Conservation (phyloP, 1,140 invertebrate genomes). For the Pseudomyrmex pallidus region DNA sequence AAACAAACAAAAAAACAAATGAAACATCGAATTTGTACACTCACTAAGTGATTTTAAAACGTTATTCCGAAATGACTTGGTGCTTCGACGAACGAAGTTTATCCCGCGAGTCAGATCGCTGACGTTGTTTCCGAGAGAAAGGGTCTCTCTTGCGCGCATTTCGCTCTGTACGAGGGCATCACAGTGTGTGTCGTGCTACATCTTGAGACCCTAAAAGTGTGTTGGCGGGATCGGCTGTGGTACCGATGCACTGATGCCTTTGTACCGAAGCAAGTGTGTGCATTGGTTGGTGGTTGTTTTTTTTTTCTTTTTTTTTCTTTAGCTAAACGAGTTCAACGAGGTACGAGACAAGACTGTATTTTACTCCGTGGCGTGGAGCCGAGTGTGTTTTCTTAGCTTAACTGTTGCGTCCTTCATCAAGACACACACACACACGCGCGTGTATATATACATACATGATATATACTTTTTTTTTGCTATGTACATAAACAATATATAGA, state of each 20-base stretch:
- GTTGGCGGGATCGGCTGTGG: slow-evolving; percentile 33
- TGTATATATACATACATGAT: slow-evolving; percentile 64
- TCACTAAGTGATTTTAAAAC: no score
- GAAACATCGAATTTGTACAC: slow-evolving; percentile 44
- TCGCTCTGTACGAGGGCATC: slow-evolving; percentile 31
- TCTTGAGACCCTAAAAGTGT: slow-evolving; percentile 34
- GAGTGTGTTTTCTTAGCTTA: slow-evolving; percentile 68
- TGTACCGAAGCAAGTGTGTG: slow-evolving; percentile 24
- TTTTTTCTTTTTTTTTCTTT: neutral
- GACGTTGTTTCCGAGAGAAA: neutral
- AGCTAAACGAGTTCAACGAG: slow-evolving; percentile 45
- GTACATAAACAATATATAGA: slow-evolving; percentile 71
- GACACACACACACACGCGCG: slow-evolving; percentile 49
- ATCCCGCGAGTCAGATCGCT: slow-evolving; percentile 5
- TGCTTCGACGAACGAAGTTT: no score
- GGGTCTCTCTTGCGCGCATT: slow-evolving; percentile 15
- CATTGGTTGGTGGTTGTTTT: slow-evolving; percentile 30
- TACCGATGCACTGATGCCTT: slow-evolving; percentile 31
- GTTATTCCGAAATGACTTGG: no score
- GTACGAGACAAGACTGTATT: slow-evolving; percentile 39
- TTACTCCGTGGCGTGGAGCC: slow-evolving; percentile 61
- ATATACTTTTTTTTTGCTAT: slow-evolving; percentile 26
- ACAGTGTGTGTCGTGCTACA: slow-evolving; percentile 21
- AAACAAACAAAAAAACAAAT: neutral
- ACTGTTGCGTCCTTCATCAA: slow-evolving; percentile 63